Evolutionary conservation across 2,797 vertebrate species (phyloP), one percentile per base, ranked within the genome.

Genomic region (Knipowitschia caucasica): DNA sequence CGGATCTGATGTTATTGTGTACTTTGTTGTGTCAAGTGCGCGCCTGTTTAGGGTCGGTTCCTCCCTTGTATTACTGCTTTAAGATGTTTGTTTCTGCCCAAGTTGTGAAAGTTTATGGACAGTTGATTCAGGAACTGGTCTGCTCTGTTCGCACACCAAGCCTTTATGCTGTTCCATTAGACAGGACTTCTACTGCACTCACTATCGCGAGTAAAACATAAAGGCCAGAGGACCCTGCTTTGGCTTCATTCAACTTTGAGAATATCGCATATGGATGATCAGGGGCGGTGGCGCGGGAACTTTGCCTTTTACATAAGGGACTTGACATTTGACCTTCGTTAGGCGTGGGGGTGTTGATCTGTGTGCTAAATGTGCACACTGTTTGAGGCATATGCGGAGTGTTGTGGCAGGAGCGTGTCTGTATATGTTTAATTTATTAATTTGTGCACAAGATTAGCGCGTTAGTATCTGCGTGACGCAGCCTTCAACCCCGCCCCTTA

Each of bases 221-320:
- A 17, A 31, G 39, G 10, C 14, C 5, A 5, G 3, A 6, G 7
- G 1, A 38, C 10, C 27, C 45, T 12, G 54, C 23, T 4, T 31
- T 11, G n/a, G 24, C 18, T 23, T 7, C 10, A 10, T 29, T 50
- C 53, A 18, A n/a, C 54, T 53, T 58, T 24, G 30, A 50, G 18
- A 33, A 7, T 20, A 20, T 11, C 40, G 6, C 34, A 43, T 17
- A 26, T 17, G n/a, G 30, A 3, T 20, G 64, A 50, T 66, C 49
- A 90, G n/a, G 91, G 92, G 92, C 92, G 90, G 92, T 89, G 91
- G 88, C 86, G 72, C 69, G 64, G 68, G 67, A 67, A 55, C 68
- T n/a, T n/a, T 63, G 84, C 82, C 85, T 80, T 89, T 92, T 89
- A 89, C 88, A 88, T 91, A 88, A 93, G 91, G n/a, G 88, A 88